Evolutionary conservation across 2,797 vertebrate genomes (phyloP).

Genomic region (Naso thynnoides): DNA sequence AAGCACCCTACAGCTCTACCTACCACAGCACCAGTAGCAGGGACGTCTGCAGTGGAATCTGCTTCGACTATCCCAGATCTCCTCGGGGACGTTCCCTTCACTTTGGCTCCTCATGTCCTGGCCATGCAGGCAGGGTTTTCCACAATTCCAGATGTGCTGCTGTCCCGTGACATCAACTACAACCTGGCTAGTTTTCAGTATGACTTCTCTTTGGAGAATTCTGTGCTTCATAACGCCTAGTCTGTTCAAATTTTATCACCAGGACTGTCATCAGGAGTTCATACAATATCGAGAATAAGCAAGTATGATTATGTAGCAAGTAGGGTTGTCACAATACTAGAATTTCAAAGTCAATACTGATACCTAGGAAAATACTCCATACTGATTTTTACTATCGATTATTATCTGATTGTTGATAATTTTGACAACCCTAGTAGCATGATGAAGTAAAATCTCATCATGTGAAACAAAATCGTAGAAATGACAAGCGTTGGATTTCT

Average conservation of each 20-base stretch:
- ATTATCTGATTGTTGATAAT: too few species aligned
- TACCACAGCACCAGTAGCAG: slow-evolving; percentile 2
- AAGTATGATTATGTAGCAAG: background rate
- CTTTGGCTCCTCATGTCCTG: slow-evolving; percentile 92
- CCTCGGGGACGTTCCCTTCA: slow-evolving; percentile 93
- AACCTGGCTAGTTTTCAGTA: slow-evolving; percentile 93
- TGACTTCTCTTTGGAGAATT: slow-evolving; percentile 97
- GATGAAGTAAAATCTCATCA: too few species aligned
- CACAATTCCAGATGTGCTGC: slow-evolving; percentile 85
- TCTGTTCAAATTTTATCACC: background rate
- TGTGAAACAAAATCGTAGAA: background rate
- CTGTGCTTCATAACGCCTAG: slow-evolving; percentile 90
- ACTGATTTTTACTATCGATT: too few species aligned
- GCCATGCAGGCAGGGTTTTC: slow-evolving; percentile 84
- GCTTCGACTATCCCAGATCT: slow-evolving; percentile 86
- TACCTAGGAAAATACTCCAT: too few species aligned
- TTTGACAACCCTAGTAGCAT: too few species aligned
- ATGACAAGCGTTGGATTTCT: background rate
- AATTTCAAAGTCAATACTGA: too few species aligned
- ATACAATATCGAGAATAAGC: background rate
- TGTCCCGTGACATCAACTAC: slow-evolving; percentile 87
- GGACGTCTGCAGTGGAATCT: slow-evolving; percentile 71
- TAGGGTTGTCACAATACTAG: too few species aligned
- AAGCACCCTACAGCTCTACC: slow-evolving; percentile 49
- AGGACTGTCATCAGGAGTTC: background rate